Base-by-base conservation (phyloP, 2,888 invertebrate genomes). In the Neoitamus cyanurus region DNA sequence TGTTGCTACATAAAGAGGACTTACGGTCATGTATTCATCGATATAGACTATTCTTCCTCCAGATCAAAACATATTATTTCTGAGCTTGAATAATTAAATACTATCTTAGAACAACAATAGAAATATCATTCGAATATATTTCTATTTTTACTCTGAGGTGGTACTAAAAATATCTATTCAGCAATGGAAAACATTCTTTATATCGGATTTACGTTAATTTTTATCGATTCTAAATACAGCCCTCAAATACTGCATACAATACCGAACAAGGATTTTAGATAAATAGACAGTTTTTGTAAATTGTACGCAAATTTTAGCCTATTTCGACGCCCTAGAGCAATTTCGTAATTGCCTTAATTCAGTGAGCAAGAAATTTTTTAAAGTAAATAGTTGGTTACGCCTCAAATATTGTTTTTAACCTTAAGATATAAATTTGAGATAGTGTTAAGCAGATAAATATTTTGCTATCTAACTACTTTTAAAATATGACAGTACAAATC, bases 401-500 rank as follows among this genome's bases (percentile, higher is more conserved):
- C n/a, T 13, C 13, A 30, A 28, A 30, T 70, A 30, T 70, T 31
- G n/a, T 25, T 70, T 70, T 70, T 70, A 30, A 70, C 13, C 20
- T 70, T 31, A 31, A 30, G 70, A 70, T 70, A 70, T n/a, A 70
- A 30, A 30, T 70, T n/a, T 70, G 31, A 30, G 28, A 70, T n/a
- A 70, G 7, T n/a, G 20, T 31, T 30, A 75, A 58, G 58, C 42
- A 25, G 75, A 9, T 11, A 25, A 46, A 28, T 28, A 42, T 75
- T 75, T 75, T 75, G 9, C 58, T 58, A 48, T 75, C 75, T 73
- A 73, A 20, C 25, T 75, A 75, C 13, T 37, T 70, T 70, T 31
- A n/a, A 69, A 69, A 75, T 42, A 75, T 37, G 75, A 37, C 5
- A 73, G 42, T 42, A 75, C 75, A 75, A 75, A 42, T 25, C 75